phyloP scores from a whole-genome alignment of 2,113 vertebrate genomes.

The Opisthocomus hoazin region DNA sequence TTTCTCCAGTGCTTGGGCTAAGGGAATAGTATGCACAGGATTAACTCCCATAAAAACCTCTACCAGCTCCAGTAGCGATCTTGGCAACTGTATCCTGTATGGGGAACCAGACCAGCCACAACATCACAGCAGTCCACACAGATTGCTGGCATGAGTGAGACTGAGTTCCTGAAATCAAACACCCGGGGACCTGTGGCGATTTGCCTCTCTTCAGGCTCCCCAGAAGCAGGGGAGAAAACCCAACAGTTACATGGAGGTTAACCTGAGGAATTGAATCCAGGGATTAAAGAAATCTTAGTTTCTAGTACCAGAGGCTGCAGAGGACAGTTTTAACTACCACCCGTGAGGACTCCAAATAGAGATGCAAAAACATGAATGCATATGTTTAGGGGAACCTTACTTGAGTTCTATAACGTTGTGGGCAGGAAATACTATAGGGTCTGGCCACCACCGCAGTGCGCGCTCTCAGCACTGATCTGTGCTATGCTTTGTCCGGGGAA shows the following conservation, averaged over 20 bases:
- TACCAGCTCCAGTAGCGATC: not conserved
- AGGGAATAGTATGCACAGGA: not conserved
- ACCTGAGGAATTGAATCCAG: not conserved
- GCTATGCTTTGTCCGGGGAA: not conserved
- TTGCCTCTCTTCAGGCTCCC: not conserved
- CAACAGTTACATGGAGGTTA: not conserved
- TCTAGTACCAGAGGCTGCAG: not conserved
- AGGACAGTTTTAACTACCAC: not conserved
- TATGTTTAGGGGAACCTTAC: not conserved
- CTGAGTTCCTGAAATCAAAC: not conserved
- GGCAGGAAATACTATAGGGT: not conserved
- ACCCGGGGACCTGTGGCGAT: accelerated
- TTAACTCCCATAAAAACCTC: not conserved
- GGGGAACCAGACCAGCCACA: not conserved
- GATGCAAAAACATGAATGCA: not conserved
- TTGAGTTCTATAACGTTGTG: not conserved
- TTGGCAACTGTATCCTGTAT: not conserved
- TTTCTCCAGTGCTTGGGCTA: not conserved
- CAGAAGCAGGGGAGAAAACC: not conserved
- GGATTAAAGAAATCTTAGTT: not conserved
- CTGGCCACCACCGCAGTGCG: not conserved
- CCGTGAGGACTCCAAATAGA: not conserved
- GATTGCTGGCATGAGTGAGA: not conserved
- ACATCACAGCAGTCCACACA: not conserved
- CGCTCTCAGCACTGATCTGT: not conserved